Percentiles rank a stretch among this genome's conserved stretches.
phyloP scores from a whole-genome alignment of 2,888 invertebrate species.

The Cinara cedri region DNA sequence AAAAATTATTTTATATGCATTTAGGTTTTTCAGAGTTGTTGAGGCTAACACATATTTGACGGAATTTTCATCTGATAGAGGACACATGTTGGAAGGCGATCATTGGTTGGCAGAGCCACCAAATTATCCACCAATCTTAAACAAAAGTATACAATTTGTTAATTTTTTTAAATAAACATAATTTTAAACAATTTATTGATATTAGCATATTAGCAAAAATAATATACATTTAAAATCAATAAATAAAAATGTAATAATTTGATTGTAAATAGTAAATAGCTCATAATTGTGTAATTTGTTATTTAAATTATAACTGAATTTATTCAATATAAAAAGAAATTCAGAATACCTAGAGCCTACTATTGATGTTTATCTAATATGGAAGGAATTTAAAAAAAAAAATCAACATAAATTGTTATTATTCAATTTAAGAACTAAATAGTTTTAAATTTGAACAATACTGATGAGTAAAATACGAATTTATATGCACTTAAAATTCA shows the following conservation, averaged over 20 bases:
- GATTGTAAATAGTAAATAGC: not conserved
- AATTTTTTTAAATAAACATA: not conserved
- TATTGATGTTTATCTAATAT: too few relatives aligned
- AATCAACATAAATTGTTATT: too few relatives aligned
- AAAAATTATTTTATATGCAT: not conserved
- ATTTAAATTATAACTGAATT: not conserved
- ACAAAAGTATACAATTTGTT: constrained; percentile 22
- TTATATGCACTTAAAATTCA: too few relatives aligned
- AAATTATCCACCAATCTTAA: constrained; percentile 44
- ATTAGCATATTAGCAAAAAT: too few relatives aligned
- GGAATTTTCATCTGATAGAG: constrained; percentile 47
- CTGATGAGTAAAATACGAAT: not conserved
- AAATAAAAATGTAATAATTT: not conserved
- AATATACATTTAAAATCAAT: too few relatives aligned
- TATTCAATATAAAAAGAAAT: not conserved
- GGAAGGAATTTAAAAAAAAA: too few relatives aligned
- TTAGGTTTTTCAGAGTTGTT: constrained; percentile 40
- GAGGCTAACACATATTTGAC: constrained; percentile 16
- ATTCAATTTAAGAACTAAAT: not conserved
- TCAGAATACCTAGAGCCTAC: too few relatives aligned
- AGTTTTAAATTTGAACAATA: not conserved
- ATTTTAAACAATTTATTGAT: not conserved
- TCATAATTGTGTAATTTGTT: not conserved
- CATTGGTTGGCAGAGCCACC: constrained; percentile 33
- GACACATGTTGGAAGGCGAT: constrained; percentile 27